Evolutionary conservation across 2,113 vertebrate genomes (phyloP).

Genomic region (Symphodus melops): DNA sequence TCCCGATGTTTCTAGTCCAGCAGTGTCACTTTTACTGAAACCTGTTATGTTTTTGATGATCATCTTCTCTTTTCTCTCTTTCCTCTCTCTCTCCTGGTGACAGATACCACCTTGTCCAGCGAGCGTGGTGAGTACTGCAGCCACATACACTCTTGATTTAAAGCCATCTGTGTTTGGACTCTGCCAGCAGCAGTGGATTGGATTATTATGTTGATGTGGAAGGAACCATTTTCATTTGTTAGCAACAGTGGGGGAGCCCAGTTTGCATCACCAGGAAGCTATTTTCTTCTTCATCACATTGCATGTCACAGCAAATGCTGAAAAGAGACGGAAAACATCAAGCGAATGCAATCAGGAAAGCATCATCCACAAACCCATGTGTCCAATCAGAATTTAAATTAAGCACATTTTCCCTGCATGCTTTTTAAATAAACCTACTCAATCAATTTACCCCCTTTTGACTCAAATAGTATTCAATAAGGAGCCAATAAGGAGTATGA

Average conservation of each 20-base stretch:
- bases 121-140: slow-evolving; percentile 77
- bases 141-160: slow-evolving; percentile 47
- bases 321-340: slow-evolving; percentile 58
- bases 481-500: slow-evolving; percentile 46
- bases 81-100: slow-evolving; percentile 11
- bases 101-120: slow-evolving; percentile 81
- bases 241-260: slow-evolving; percentile 44
- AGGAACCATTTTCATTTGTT: slow-evolving; percentile 53
- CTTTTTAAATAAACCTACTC: slow-evolving; percentile 64
- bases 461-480: slow-evolving; percentile 55
- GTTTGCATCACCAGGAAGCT: slow-evolving; percentile 62
- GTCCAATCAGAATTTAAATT: slow-evolving; percentile 70
- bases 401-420: slow-evolving; percentile 64
- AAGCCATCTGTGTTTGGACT: slow-evolving; percentile 43
- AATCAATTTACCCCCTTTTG: slow-evolving; percentile 77
- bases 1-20: slow-evolving; percentile 47
- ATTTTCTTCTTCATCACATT: slow-evolving; percentile 57
- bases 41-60: slow-evolving; percentile 64
- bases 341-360: slow-evolving; percentile 68
- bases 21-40: slow-evolving; percentile 44
- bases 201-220: slow-evolving; percentile 53
- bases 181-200: slow-evolving; percentile 32
- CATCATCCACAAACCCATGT: slow-evolving; percentile 65
- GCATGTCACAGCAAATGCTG: slow-evolving; percentile 59
- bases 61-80: slow-evolving; percentile 19